Conservation (phyloP, 2,797 vertebrate species). For the Pseudomugil tenellus region DNA sequence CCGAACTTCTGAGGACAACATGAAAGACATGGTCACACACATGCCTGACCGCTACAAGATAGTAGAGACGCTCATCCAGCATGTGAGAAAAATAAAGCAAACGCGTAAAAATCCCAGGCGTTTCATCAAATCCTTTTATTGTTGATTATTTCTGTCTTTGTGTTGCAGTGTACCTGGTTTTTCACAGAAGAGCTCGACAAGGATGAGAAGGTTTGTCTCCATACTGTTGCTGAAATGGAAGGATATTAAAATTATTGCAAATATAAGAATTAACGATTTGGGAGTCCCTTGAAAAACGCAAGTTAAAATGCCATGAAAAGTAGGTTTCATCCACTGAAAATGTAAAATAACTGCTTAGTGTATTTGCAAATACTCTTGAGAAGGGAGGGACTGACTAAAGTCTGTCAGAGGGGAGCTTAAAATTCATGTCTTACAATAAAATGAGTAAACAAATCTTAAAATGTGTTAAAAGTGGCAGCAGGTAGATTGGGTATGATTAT, state of each 20-base stretch:
- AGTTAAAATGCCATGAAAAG: background rate
- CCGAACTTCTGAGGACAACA: constrained; percentile 97
- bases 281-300: background rate
- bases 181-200: constrained; percentile 93
- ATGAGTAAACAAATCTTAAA: background rate
- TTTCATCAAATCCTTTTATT: background rate
- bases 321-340: background rate
- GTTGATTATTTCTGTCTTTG: constrained; percentile 28
- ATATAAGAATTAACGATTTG: background rate
- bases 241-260: background rate
- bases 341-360: background rate
- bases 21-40: constrained; percentile 99
- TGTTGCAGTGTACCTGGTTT: constrained; percentile 90
- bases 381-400: background rate
- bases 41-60: constrained; percentile 99
- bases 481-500: background rate
- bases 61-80: constrained; percentile 96
- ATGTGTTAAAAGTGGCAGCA: background rate
- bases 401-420: background rate
- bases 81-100: constrained; percentile 80
- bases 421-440: background rate
- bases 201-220: constrained; percentile 88
- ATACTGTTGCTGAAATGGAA: background rate
- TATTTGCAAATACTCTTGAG: background rate
- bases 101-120: background rate